These are phyloP conservation scores for Python bivittatus DNA, from an alignment of 2,113 vertebrate species.

Conservation along the genomic window DNA sequence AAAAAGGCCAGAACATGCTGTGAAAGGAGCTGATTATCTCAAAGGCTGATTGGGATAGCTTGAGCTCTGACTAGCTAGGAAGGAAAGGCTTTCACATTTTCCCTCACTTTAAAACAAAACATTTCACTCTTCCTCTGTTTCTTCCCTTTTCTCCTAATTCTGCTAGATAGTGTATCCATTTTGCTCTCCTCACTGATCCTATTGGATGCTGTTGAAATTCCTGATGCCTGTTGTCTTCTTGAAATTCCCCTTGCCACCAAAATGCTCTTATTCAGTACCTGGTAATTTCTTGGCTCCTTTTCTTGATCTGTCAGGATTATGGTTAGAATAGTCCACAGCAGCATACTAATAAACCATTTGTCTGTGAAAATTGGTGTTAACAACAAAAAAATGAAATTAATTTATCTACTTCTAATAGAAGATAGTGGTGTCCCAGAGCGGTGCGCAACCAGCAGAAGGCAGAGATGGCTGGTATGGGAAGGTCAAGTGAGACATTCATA, in stretches of 20 bases:
- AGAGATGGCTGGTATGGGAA: not conserved
- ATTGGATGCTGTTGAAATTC: not conserved
- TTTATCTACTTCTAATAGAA: not conserved
- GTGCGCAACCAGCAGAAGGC: not conserved
- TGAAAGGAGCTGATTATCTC: too few relatives aligned
- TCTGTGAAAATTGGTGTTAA: not conserved
- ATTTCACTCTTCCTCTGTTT: too few relatives aligned
- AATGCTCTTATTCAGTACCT: not conserved
- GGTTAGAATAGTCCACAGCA: not conserved
- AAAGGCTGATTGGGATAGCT: too few relatives aligned
- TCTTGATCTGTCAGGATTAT: not conserved
- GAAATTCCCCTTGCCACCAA: not conserved
- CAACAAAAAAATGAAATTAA: not conserved
- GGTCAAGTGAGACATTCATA: not conserved
- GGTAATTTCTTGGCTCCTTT: not conserved
- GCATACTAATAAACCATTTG: not conserved
- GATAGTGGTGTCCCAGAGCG: not conserved
- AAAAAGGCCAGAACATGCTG: too few relatives aligned
- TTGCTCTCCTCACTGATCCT: not conserved
- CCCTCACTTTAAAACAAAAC: too few relatives aligned
- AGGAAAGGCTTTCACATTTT: too few relatives aligned
- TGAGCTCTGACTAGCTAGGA: too few relatives aligned
- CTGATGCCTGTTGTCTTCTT: not conserved
- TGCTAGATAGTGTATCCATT: not conserved
- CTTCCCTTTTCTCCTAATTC: not conserved